These are phyloP conservation scores for Leistus spinibarbis DNA, from an alignment of 2,888 invertebrate genomes.

Conservation along the genomic window DNA sequence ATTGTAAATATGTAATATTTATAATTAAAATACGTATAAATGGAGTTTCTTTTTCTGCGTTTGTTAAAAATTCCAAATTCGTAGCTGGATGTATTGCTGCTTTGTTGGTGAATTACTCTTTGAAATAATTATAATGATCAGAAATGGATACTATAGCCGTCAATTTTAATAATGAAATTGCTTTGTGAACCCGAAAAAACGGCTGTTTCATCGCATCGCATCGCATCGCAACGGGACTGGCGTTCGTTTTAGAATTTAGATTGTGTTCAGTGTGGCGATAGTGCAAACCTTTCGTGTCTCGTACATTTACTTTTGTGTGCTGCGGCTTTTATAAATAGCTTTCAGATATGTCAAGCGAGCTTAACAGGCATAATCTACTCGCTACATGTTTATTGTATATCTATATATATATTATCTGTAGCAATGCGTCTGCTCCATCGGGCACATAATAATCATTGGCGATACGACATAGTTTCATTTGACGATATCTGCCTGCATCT, in stretches of 20 bases:
- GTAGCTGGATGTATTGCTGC: too few relatives aligned
- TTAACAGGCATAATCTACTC: neutral
- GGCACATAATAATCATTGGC: constrained; percentile 1
- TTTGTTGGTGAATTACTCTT: too few relatives aligned
- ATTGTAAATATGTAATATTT: too few relatives aligned
- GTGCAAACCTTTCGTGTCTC: neutral
- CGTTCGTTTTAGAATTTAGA: too few relatives aligned
- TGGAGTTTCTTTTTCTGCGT: too few relatives aligned
- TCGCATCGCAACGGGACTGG: neutral
- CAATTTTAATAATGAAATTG: neutral
- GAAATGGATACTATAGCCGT: neutral
- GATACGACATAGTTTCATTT: neutral
- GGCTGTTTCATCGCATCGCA: neutral
- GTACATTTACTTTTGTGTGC: neutral
- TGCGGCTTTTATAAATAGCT: constrained; percentile 27
- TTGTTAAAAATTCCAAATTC: too few relatives aligned
- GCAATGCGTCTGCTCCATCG: neutral
- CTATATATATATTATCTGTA: too few relatives aligned
- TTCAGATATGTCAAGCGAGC: constrained; percentile 27
- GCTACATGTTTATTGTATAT: neutral
- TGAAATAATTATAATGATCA: neutral
- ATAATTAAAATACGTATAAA: too few relatives aligned
- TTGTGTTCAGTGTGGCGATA: neutral
- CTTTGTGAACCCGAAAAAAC: neutral
- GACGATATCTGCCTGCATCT: neutral